Evolutionary conservation across 2,113 vertebrate species (phyloP).

Genomic region (Leptosomus discolor): DNA sequence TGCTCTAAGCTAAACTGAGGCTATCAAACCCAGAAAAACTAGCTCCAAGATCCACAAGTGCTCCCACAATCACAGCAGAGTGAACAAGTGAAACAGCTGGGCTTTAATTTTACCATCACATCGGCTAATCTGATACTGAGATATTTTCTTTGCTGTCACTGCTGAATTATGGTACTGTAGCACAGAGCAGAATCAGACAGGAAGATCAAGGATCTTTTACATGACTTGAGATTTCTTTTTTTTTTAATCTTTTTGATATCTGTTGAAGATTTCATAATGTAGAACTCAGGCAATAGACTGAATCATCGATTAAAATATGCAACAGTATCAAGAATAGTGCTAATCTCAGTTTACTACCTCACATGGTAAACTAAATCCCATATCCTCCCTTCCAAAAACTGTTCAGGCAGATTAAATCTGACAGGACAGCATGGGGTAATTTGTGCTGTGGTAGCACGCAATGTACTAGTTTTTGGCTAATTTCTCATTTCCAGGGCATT

Average conservation of each 20-base stretch:
- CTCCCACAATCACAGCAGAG: not conserved
- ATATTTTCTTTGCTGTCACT: not conserved
- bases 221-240: not conserved
- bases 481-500: conserved; percentile 58
- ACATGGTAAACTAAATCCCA: conserved; percentile 33
- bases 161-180: not conserved
- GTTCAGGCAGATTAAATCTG: conserved; percentile 61
- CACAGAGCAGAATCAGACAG: not conserved
- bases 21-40: not conserved
- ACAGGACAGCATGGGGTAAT: conserved; percentile 59
- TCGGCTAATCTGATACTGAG: not conserved
- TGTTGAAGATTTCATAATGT: not conserved
- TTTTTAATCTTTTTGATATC: not conserved
- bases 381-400: conserved; percentile 48
- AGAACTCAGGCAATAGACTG: not conserved
- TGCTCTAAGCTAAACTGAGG: not conserved
- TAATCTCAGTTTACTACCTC: conserved; percentile 21
- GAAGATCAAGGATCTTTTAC: not conserved
- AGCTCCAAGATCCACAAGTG: not conserved
- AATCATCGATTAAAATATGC: conserved; percentile 12
- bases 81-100: not conserved
- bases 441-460: conserved; percentile 44
- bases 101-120: not conserved
- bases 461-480: conserved; percentile 61
- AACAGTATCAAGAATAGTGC: not conserved